Conservation (phyloP, 2,113 vertebrate genomes). For the Narcine bancroftii region DNA sequence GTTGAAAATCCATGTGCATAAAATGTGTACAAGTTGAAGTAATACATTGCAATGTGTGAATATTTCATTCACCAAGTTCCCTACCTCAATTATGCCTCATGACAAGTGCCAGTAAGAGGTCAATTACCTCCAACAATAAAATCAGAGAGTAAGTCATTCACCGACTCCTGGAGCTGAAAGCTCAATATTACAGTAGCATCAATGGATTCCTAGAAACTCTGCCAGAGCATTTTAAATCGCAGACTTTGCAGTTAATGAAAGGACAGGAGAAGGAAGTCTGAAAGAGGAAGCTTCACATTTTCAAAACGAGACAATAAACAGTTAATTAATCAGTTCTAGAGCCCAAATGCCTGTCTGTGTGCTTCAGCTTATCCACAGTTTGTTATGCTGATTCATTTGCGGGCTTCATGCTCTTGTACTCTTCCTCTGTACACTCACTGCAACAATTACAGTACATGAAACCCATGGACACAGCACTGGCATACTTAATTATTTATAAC, state of each 20-base stretch:
- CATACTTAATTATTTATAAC: conserved; percentile 59
- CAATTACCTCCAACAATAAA: neutral
- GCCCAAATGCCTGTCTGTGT: neutral
- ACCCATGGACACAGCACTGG: conserved; percentile 55
- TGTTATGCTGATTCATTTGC: neutral
- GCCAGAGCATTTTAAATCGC: neutral
- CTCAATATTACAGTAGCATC: neutral
- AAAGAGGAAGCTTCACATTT: neutral
- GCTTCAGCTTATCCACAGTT: too few species aligned
- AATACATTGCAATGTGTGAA: neutral
- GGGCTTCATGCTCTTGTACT: conserved; percentile 47
- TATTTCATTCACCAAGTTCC: neutral
- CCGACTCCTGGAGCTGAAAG: neutral
- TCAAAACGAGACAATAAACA: neutral
- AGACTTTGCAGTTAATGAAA: neutral
- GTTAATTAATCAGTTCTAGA: neutral
- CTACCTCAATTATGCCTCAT: neutral
- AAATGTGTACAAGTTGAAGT: neutral
- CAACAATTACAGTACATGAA: conserved; percentile 50
- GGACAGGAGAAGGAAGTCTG: neutral
- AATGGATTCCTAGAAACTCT: neutral
- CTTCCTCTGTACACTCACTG: conserved; percentile 50
- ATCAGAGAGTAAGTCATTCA: neutral
- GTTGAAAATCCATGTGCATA: neutral
- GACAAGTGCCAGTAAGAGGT: neutral